phyloP scores from a whole-genome alignment of 2,113 vertebrate genomes.

The Eptatretus burgeri region DNA sequence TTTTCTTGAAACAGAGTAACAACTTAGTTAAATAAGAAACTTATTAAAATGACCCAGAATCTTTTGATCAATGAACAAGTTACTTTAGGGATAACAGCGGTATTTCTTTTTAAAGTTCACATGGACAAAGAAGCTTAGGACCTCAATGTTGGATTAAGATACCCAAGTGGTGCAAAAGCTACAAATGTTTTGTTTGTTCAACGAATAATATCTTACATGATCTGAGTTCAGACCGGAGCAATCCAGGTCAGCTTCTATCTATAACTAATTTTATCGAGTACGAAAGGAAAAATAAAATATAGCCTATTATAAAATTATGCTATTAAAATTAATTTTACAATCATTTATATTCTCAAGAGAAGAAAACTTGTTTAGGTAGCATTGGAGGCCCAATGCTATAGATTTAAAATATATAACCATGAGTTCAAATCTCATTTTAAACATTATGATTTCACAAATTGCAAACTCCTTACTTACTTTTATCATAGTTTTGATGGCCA shows the following conservation, averaged over 20 bases:
- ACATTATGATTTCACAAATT: not conserved
- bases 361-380: slow-evolving; percentile 11
- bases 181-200: slow-evolving; percentile 17
- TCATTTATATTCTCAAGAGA: not conserved
- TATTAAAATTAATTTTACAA: slow-evolving; percentile 10
- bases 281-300: slow-evolving; percentile 13
- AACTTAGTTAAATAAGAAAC: slow-evolving; percentile 10
- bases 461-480: not conserved
- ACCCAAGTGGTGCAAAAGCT: slow-evolving; percentile 16
- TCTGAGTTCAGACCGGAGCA: slow-evolving; percentile 18
- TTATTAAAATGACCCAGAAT: slow-evolving; percentile 12
- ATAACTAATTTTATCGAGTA: slow-evolving; percentile 12
- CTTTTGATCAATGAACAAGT: slow-evolving; percentile 13
- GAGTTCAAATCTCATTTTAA: slow-evolving; percentile 12
- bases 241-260: slow-evolving; percentile 19
- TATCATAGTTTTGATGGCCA: not conserved
- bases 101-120: slow-evolving; percentile 14
- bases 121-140: slow-evolving; percentile 16
- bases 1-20: slow-evolving; percentile 8
- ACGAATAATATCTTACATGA: slow-evolving; percentile 18
- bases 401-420: slow-evolving; percentile 12
- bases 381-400: slow-evolving; percentile 14
- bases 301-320: slow-evolving; percentile 7
- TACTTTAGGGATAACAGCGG: slow-evolving; percentile 18
- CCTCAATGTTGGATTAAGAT: slow-evolving; percentile 18